These are phyloP conservation scores for Nemurella pictetii DNA, from an alignment of 2,888 invertebrate species.

Conservation along the genomic window DNA sequence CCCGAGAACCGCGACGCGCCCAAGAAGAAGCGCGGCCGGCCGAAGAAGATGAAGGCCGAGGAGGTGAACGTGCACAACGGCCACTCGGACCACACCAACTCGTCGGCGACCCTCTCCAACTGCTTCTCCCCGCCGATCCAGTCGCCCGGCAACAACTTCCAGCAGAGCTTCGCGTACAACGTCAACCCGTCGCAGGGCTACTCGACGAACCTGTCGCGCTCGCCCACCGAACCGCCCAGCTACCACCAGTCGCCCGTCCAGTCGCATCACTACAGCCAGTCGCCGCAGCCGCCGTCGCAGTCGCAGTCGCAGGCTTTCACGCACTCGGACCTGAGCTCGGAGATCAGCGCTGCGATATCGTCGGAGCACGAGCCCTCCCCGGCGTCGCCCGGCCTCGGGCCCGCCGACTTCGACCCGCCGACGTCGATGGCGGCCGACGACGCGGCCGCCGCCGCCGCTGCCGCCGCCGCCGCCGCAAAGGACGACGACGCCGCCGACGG, in stretches of 20 bases:
- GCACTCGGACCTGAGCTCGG: conserved; percentile 74
- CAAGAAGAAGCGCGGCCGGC: conserved; percentile 85
- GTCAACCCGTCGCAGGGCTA: conserved; percentile 45
- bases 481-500: conserved; percentile 41
- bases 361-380: conserved; percentile 66
- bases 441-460: conserved; percentile 53
- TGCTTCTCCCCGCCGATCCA: conserved; percentile 58
- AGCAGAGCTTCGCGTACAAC: conserved; percentile 46
- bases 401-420: conserved; percentile 76
- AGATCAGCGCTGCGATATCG: conserved; percentile 78
- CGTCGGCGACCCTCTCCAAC: conserved; percentile 54
- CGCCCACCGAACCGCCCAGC: conserved; percentile 45
- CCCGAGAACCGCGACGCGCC: conserved; percentile 63
- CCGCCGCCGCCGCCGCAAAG: conserved; percentile 35
- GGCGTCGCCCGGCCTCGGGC: conserved; percentile 67
- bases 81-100: conserved; percentile 49
- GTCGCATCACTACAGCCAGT: conserved; percentile 53
- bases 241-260: conserved; percentile 53
- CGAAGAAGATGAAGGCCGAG: conserved; percentile 79
- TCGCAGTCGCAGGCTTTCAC: conserved; percentile 57
- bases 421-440: conserved; percentile 57
- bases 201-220: conserved; percentile 46
- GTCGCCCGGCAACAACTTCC: conserved; percentile 56
- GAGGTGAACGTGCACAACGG: conserved; percentile 52
- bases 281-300: conserved; percentile 56